Percentiles rank a stretch among this genome's conserved stretches.
Conservation (phyloP, 2,113 vertebrate species). For the Coturnix japonica region DNA sequence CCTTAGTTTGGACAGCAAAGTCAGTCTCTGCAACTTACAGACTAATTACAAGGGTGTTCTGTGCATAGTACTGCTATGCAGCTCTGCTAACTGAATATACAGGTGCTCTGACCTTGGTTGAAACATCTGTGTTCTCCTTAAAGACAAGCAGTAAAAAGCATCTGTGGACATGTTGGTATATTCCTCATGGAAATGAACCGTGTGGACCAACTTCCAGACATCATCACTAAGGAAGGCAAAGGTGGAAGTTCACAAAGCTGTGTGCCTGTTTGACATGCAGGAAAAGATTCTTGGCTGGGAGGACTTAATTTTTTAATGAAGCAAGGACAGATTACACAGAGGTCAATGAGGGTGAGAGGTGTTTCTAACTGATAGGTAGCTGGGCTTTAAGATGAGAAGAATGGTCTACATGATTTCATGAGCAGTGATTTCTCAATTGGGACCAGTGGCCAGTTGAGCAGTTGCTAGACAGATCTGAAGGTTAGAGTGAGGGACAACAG, state of each 20-base stretch:
- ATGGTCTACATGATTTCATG: rapidly evolving
- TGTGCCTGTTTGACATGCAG: neutral
- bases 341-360: rapidly evolving
- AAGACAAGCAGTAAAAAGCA: neutral
- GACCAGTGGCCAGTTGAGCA: constrained; percentile 28
- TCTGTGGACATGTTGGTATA: neutral
- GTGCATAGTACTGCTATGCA: rapidly evolving
- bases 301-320: neutral
- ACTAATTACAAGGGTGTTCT: rapidly evolving
- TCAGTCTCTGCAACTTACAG: neutral
- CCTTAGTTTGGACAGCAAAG: rapidly evolving
- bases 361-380: neutral
- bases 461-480: neutral
- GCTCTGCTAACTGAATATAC: rapidly evolving
- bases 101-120: rapidly evolving
- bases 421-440: constrained; percentile 28
- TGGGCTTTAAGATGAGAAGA: neutral
- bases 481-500: constrained; percentile 27
- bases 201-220: rapidly evolving
- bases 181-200: neutral
- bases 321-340: neutral
- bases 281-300: rapidly evolving
- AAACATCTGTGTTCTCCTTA: rapidly evolving
- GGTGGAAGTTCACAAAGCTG: neutral
- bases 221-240: neutral